These are phyloP conservation scores for Cinclus cinclus DNA, from an alignment of 2,113 vertebrate genomes.

Conservation along the genomic window DNA sequence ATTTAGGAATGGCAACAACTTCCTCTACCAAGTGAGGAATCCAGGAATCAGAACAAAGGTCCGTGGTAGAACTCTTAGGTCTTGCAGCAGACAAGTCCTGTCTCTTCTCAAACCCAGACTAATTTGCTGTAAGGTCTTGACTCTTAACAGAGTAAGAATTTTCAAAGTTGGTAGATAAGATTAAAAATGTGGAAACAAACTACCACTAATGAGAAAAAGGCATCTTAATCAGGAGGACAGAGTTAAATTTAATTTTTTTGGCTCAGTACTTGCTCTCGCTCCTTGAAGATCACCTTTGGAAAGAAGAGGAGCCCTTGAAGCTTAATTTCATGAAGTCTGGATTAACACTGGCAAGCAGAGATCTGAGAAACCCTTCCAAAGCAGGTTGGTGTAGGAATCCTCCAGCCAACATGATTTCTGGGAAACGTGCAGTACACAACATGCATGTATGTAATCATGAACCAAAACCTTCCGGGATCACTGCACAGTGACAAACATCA, in stretches of 20 bases:
- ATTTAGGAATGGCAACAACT: neutral
- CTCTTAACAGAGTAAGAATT: neutral
- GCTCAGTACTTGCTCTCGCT: fast-evolving
- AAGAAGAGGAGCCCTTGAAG: neutral
- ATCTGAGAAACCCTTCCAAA: neutral
- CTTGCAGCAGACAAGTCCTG: neutral
- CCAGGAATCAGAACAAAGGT: neutral
- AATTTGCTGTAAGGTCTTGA: neutral
- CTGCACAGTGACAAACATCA: neutral
- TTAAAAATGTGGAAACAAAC: neutral
- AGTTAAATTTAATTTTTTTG: neutral
- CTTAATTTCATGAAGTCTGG: neutral
- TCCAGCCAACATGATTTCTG: neutral
- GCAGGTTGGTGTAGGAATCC: neutral
- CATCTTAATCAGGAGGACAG: neutral
- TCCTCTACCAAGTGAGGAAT: neutral
- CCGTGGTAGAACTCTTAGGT: neutral
- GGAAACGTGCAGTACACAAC: neutral
- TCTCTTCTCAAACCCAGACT: neutral
- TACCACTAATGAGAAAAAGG: neutral
- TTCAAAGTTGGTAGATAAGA: neutral
- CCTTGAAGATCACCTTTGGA: neutral
- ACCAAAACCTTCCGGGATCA: neutral
- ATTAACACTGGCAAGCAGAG: neutral
- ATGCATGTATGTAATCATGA: fast-evolving